Conservation (phyloP, 2,888 invertebrate genomes). For the Entomobrya proxima region DNA sequence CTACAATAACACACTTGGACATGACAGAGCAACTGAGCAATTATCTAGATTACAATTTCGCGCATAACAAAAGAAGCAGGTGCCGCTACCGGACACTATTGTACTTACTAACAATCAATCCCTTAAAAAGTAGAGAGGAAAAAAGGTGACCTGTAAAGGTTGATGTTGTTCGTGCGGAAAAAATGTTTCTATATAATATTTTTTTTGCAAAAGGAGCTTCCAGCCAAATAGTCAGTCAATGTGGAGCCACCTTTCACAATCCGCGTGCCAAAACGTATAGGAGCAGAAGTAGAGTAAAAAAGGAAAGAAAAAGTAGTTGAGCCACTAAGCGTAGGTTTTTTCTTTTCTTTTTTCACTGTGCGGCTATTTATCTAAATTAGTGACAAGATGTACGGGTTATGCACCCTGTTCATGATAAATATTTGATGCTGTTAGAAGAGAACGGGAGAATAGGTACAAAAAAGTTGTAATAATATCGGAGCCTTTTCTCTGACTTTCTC, state of each 20-base stretch:
- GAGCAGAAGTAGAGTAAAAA: neutral
- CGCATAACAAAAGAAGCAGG: neutral
- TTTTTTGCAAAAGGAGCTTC: neutral
- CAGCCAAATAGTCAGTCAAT: neutral
- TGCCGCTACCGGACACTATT: neutral
- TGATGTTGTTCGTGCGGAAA: neutral
- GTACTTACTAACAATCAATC: no score
- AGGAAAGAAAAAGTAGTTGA: neutral
- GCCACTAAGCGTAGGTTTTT: neutral
- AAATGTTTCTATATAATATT: no score
- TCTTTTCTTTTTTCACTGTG: conserved; percentile 24
- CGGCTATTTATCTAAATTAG: conserved; percentile 63
- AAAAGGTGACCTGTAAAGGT: neutral
- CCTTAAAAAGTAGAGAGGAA: no score
- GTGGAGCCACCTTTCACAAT: conserved; percentile 1
- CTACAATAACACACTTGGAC: no score
- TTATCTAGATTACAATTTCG: conserved; percentile 22
- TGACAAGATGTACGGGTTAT: conserved; percentile 51
- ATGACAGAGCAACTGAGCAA: conserved; percentile 29
- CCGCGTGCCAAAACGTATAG: neutral
- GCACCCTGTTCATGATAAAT: conserved; percentile 44
- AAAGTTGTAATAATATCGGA: neutral
- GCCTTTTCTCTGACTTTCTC: no score
- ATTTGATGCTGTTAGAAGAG: conserved; percentile 23
- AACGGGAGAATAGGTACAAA: neutral